Conservation (phyloP, 2,888 invertebrate genomes). For the Andrena praecox region DNA sequence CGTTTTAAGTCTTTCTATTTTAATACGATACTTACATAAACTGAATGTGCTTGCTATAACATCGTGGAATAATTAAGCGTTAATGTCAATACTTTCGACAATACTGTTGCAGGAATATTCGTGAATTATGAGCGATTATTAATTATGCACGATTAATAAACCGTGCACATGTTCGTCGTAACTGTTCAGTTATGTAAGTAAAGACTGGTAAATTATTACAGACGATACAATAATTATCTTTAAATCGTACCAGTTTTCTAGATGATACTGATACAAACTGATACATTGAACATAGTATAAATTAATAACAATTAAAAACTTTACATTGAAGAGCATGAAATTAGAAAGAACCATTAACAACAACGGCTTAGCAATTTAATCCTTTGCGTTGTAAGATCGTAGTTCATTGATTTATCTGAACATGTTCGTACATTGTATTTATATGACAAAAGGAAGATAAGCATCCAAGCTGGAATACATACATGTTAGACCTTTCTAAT, state of each 20-base stretch:
- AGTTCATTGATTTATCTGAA: background rate
- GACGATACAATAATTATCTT: constrained; percentile 33
- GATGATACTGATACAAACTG: constrained; percentile 23
- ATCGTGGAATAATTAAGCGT: constrained; percentile 11
- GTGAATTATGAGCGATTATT: constrained; percentile 24
- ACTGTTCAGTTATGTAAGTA: constrained; percentile 21
- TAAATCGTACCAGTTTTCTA: constrained; percentile 37
- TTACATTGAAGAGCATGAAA: constrained; percentile 50
- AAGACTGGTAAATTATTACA: constrained; percentile 40
- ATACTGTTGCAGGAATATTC: constrained; percentile 9
- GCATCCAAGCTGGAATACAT: background rate
- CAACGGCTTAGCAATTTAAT: background rate
- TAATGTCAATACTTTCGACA: constrained; percentile 6
- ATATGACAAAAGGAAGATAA: background rate
- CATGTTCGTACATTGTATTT: background rate
- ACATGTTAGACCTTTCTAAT: constrained; percentile 36
- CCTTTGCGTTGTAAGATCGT: background rate
- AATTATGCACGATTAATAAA: constrained; percentile 11
- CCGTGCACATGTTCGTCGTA: constrained; percentile 14
- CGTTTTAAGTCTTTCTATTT: constrained; percentile 12
- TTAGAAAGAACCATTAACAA: constrained; percentile 35
- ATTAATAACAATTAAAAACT: constrained; percentile 32
- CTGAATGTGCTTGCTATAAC: constrained; percentile 10
- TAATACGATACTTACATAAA: constrained; percentile 20
- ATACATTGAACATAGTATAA: constrained; percentile 33